These are phyloP conservation scores for Callyntrura sp. DNA, from an alignment of 2,888 invertebrate species.

Conservation along the genomic window DNA sequence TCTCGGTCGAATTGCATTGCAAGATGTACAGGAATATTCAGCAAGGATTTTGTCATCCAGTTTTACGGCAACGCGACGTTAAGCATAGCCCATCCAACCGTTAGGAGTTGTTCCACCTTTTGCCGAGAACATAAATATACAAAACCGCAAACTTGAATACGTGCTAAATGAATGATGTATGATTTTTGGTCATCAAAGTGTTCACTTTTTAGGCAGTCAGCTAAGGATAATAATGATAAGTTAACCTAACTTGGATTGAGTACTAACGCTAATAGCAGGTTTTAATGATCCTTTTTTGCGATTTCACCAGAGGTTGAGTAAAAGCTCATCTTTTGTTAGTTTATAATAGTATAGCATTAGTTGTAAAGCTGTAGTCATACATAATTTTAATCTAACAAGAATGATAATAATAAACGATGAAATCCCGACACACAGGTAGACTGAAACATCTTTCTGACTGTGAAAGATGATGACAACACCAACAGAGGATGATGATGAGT, in stretches of 20 bases:
- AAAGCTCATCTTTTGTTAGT: slow-evolving; percentile 27
- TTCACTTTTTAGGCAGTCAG: neutral
- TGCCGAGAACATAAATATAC: neutral
- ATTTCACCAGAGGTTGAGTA: slow-evolving; percentile 48
- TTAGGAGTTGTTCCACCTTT: neutral
- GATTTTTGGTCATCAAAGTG: slow-evolving; percentile 14
- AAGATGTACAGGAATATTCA: neutral
- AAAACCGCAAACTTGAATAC: neutral
- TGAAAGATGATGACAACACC: slow-evolving; percentile 25
- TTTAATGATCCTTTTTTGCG: slow-evolving; percentile 42
- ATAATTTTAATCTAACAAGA: slow-evolving; percentile 25
- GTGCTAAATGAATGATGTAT: neutral
- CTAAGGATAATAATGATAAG: slow-evolving; percentile 22
- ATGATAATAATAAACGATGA: slow-evolving; percentile 37
- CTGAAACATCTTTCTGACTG: neutral
- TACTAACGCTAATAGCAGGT: neutral
- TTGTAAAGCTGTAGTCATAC: slow-evolving; percentile 1
- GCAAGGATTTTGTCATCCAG: slow-evolving; percentile 40
- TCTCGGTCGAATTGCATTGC: slow-evolving; percentile 26
- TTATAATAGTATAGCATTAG: slow-evolving; percentile 3
- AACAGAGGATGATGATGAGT: slow-evolving; percentile 4
- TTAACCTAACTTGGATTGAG: slow-evolving; percentile 43
- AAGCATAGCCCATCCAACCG: neutral
- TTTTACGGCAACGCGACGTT: slow-evolving; percentile 5
- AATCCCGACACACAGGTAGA: slow-evolving; percentile 21